Base-by-base conservation (phyloP, 2,797 vertebrate genomes). In the Poecilia wingei region DNA sequence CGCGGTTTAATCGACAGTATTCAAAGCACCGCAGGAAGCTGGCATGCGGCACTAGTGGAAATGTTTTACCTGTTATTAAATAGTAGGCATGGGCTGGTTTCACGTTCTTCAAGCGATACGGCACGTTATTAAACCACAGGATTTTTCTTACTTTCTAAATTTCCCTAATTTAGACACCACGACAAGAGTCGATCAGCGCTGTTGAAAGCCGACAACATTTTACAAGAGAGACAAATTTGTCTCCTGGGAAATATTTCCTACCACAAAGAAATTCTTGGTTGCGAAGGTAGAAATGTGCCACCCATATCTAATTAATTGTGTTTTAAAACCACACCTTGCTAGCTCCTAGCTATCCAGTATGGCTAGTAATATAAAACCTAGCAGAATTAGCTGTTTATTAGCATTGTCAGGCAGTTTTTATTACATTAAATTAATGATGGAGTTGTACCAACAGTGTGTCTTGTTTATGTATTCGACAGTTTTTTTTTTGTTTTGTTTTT, bases 11-110 rank as follows among this genome's bases (percentile, higher is more conserved):
- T 25, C 20, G 36, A 41, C 7, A 41, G 36, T 41, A 39, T 41
- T 68, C 20, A 41, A 41, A 25, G 64, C 36, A 10, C 64, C 12
- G 25, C 66, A 1, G 66, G 41, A 69, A 45, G 66, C 66, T 68
- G 18, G 36, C 20, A 4, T 22, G 36, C 22, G 64, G 20, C 20
- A 18, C 64, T 2, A 18, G 22, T 68, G 64, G 64, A 25, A 68
- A n/a, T 25, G 64, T 68, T 68, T 66, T 10, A 66, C 61, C 36
- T 3, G 8, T 68, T 45, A 28, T 43, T 1, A 28, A n/a, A 25
- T n/a, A n/a, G 25, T 43, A 70, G 68, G 25, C 41, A 70, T 70
- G 39, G 68, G 68, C 68, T 28, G 41, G 68, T 70, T 45, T n/a
- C 25, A 36, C 20, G 18, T 25, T 39, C 41, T 39, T 66, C 9